A percentile compares a stretch with the other conserved stretches of the same genome.
These are phyloP conservation scores for Fistularia commersonii DNA, from an alignment of 2,797 vertebrate species.

Conservation along the genomic window DNA sequence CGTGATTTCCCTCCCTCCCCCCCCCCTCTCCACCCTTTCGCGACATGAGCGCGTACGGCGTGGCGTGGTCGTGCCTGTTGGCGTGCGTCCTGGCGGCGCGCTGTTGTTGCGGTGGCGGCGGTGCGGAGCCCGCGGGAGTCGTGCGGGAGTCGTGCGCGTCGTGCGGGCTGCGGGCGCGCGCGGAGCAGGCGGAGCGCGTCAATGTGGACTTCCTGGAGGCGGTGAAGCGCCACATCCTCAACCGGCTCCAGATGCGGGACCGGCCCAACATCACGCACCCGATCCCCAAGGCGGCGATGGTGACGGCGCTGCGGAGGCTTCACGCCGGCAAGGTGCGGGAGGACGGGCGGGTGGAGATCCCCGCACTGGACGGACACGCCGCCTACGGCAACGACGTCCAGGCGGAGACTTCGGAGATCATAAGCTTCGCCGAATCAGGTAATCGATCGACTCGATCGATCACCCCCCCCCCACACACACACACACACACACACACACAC, in stretches of 20 bases:
- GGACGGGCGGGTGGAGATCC: conserved; percentile 94
- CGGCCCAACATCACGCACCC: conserved; percentile 97
- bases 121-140: conserved; percentile 65
- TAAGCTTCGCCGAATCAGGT: conserved; percentile 98
- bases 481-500: no score
- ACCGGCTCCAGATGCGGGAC: conserved; percentile 90
- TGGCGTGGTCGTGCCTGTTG: conserved; percentile 52
- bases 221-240: conserved; percentile 95
- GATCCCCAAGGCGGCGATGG: conserved; percentile 93
- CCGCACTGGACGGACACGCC: conserved; percentile 90
- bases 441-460: conserved; percentile 28
- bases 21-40: background rate
- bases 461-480: no score
- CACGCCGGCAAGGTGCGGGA: conserved; percentile 92
- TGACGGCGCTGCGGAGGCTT: conserved; percentile 93
- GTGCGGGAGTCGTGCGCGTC: conserved; percentile 87
- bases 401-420: conserved; percentile 92
- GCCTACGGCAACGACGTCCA: conserved; percentile 82
- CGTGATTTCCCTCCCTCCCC: no score
- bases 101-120: conserved; percentile 67
- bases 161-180: conserved; percentile 81
- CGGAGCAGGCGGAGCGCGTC: conserved; percentile 81
- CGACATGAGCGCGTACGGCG: conserved; percentile 64
- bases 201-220: conserved; percentile 93
- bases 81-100: conserved; percentile 68